A percentile compares a stretch with the other conserved stretches of the same genome.
phyloP scores from a whole-genome alignment of 2,797 vertebrate species.

The Epinephelus awoara region DNA sequence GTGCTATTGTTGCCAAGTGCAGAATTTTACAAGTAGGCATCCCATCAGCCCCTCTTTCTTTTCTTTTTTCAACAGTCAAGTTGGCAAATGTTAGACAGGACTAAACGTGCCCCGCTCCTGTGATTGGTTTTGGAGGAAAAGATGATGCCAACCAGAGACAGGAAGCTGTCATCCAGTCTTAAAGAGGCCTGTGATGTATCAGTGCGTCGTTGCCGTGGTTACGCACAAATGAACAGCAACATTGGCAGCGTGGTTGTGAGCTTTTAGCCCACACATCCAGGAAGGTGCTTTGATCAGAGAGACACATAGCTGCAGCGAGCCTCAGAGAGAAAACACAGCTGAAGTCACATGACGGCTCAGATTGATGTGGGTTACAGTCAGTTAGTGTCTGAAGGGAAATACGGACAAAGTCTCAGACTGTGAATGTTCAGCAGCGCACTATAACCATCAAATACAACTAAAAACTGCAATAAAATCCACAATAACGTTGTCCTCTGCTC shows the following conservation, averaged over 20 bases:
- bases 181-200: conserved; percentile 24
- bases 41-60: conserved; percentile 26
- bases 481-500: not conserved
- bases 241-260: conserved; percentile 33
- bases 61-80: not conserved
- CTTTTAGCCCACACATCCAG: conserved; percentile 37
- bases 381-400: not conserved
- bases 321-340: conserved; percentile 6
- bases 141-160: conserved; percentile 30
- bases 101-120: not conserved
- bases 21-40: conserved; percentile 34
- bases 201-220: conserved; percentile 46
- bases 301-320: conserved; percentile 6
- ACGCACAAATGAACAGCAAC: conserved; percentile 52
- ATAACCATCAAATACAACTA: not conserved
- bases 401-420: conserved; percentile 40
- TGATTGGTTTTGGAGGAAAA: not conserved
- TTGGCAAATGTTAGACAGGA: conserved; percentile 20
- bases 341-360: conserved; percentile 14
- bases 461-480: conserved; percentile 31
- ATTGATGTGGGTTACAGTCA: not conserved
- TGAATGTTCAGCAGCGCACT: conserved; percentile 5
- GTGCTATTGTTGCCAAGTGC: conserved; percentile 30
- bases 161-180: conserved; percentile 43
- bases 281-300: conserved; percentile 41